Base-by-base conservation (phyloP, 2,797 vertebrate genomes). In the Neopelma chrysocephalum region DNA sequence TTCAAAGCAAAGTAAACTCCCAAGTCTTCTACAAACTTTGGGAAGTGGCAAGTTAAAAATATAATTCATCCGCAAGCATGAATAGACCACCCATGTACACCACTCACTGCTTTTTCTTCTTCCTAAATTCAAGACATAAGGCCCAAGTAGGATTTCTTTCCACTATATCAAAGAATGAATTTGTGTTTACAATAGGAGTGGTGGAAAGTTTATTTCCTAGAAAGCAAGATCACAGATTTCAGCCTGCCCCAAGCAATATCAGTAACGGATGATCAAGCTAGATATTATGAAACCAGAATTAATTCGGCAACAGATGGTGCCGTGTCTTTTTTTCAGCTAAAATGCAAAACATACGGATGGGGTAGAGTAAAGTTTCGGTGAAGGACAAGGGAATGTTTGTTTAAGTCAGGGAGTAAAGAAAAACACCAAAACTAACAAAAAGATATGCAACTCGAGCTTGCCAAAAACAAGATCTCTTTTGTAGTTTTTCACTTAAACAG, bases 281-380 rank as follows among this genome's bases (percentile, higher is more conserved):
- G 72, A 87, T 58, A 66, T 82, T 90, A 91, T 73, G 81, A 95
- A 96, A 93, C 60, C 60, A 54, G 70, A 96, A 93, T 91, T 95
- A 95, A 94, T 84, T 90, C 90, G 57, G 77, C 58, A 90, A 90
- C 95, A 96, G 93, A 96, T 95, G 95, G 96, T 90, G 70, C 20
- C 1, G 0, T 32, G 40, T 6, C 45, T 84, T 88, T 85, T 76
- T 75, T 84, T 68, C 71, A 83, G 87, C 80, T 81, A 60, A 88
- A 94, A 94, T 72, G 77, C 40, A 82, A 94, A 96, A 80, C 77
- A 87, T 72, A 75, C 31, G 43, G 57, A 83, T 5, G 1, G 70
- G 34, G 68, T 89, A 91, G 87, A 82, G 78, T 90, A 89, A 92
- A 86, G 77, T 91, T 96, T 93, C 93, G 62, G 36, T n/a, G 51